Percentiles rank a stretch among this genome's conserved stretches.
Evolutionary conservation across 1,140 invertebrate genomes (phyloP).

Genomic region (Drosophila triauraria): DNA sequence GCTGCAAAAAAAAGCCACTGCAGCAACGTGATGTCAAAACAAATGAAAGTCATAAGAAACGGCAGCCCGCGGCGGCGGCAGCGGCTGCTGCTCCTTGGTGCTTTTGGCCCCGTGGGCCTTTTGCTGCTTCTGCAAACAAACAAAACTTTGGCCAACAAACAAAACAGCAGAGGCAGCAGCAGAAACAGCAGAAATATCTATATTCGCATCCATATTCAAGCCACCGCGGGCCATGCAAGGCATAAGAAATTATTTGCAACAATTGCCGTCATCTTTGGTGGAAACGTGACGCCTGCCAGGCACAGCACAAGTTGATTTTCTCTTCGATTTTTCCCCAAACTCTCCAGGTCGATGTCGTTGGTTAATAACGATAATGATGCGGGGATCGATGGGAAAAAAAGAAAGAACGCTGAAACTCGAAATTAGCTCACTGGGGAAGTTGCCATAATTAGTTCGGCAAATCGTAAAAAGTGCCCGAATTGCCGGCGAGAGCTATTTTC

Average conservation of each 20-base stretch:
- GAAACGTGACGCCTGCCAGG: conserved; percentile 76
- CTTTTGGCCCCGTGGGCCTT: conserved; percentile 32
- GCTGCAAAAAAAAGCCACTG: conserved; percentile 29
- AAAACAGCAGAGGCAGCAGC: conserved; percentile 55
- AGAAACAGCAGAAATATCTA: conserved; percentile 48
- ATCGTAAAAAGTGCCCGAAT: conserved; percentile 64
- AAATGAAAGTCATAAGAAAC: conserved; percentile 77
- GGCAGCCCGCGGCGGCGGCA: conserved; percentile 33
- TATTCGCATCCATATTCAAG: conserved; percentile 51
- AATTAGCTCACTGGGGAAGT: conserved; percentile 39
- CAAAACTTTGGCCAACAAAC: conserved; percentile 76
- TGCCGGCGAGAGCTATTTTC: conserved; percentile 42
- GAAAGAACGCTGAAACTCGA: conserved; percentile 15
- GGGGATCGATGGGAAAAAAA: conserved; percentile 26
- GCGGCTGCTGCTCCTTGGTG: conserved; percentile 21
- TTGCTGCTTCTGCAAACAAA: conserved; percentile 64
- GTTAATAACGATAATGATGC: conserved; percentile 19
- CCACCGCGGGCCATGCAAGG: conserved; percentile 56
- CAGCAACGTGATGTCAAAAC: conserved; percentile 81
- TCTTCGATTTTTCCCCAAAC: conserved; percentile 60
- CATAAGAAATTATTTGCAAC: conserved; percentile 83
- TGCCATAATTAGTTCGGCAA: conserved; percentile 67
- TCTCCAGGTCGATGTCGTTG: conserved; percentile 25
- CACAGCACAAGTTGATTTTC: conserved; percentile 63
- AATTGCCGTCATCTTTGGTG: conserved; percentile 74